Conservation (phyloP, 2,888 invertebrate genomes). For the Abscondita cerata region DNA sequence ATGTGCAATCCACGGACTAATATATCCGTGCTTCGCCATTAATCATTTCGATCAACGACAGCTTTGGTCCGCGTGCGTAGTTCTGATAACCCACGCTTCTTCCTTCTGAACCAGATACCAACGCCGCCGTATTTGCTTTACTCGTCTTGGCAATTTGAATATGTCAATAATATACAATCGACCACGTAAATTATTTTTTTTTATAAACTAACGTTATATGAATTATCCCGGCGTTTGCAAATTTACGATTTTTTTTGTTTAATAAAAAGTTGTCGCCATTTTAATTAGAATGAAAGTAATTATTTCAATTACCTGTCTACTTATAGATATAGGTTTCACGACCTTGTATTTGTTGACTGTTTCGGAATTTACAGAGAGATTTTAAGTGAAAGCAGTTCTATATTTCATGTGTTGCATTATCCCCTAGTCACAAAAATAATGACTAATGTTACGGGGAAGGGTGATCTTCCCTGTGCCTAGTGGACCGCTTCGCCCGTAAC, state of each 20-base stretch:
- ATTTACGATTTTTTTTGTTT: too few species aligned
- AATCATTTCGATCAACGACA: constrained; percentile 55
- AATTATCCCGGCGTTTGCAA: too few species aligned
- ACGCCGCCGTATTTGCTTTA: constrained; percentile 37
- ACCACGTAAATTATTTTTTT: too few species aligned
- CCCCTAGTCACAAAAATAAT: constrained; percentile 26
- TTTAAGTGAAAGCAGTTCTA: too few species aligned
- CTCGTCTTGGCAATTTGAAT: constrained; percentile 38
- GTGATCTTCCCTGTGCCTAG: constrained; percentile 39
- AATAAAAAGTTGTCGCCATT: too few species aligned
- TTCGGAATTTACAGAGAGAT: too few species aligned
- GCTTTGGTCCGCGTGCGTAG: constrained; percentile 50
- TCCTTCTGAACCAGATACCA: constrained; percentile 29
- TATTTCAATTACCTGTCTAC: too few species aligned
- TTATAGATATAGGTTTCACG: too few species aligned
- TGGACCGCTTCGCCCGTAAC: constrained; percentile 34
- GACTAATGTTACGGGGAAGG: constrained; percentile 29
- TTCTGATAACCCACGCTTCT: constrained; percentile 48
- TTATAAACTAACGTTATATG: too few species aligned
- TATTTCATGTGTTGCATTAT: constrained; percentile 13
- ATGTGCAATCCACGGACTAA: constrained; percentile 50
- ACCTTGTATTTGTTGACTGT: too few species aligned
- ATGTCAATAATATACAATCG: constrained; percentile 38
- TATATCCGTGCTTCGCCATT: constrained; percentile 53
- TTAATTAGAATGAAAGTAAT: too few species aligned